Conservation (phyloP, 2,113 vertebrate genomes). For the Passer montanus region DNA sequence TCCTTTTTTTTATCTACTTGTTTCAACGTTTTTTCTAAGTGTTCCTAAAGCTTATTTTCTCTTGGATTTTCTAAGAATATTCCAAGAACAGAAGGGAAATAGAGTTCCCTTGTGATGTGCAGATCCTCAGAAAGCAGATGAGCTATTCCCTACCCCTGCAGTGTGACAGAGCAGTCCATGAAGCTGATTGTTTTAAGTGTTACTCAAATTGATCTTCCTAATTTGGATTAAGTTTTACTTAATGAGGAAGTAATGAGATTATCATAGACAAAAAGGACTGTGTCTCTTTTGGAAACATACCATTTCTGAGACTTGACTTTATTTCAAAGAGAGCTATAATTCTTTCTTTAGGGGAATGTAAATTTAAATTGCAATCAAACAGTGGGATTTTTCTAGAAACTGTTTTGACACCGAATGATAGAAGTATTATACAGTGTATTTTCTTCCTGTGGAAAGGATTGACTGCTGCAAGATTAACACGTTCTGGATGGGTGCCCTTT, state of each 20-base stretch:
- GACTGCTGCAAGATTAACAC: neutral
- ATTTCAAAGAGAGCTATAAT: neutral
- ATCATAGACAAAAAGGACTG: neutral
- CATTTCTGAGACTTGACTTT: neutral
- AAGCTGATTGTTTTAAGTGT: slow-evolving; percentile 28
- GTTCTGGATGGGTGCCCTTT: slow-evolving; percentile 19
- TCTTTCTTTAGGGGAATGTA: neutral
- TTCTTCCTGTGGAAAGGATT: neutral
- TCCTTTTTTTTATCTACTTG: neutral
- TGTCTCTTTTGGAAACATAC: neutral
- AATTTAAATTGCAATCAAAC: neutral
- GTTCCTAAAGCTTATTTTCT: slow-evolving; percentile 8
- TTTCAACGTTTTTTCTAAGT: neutral
- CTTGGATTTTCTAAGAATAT: neutral
- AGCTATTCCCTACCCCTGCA: neutral
- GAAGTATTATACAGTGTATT: neutral
- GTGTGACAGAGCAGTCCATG: neutral
- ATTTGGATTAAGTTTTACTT: slow-evolving; percentile 52
- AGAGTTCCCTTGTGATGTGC: neutral
- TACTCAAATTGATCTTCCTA: slow-evolving; percentile 40
- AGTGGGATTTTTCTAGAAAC: neutral
- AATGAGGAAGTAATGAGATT: slow-evolving; percentile 34
- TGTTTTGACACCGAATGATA: neutral
- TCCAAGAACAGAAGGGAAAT: neutral
- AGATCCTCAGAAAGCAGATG: neutral